Percentiles rank a stretch among this genome's conserved stretches.
These are phyloP conservation scores for Cichlasoma orientale DNA, from an alignment of 2,797 vertebrate species.

Conservation along the genomic window DNA sequence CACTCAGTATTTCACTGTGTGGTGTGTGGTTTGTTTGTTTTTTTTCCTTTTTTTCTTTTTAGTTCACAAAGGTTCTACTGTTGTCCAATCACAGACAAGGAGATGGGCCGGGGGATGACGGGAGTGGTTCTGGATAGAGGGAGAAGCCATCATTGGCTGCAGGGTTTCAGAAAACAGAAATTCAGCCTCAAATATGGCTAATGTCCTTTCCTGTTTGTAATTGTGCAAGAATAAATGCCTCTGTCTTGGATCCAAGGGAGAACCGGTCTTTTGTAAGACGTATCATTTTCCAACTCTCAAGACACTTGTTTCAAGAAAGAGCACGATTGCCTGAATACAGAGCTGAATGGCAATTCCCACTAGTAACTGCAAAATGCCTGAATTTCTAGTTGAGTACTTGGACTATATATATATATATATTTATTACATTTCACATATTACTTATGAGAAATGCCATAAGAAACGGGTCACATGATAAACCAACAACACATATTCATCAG, in stretches of 20 bases:
- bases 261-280: constrained; percentile 43
- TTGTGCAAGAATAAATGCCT: constrained; percentile 79
- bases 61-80: constrained; percentile 44
- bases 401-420: constrained; percentile 36
- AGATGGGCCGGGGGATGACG: constrained; percentile 40
- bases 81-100: constrained; percentile 51
- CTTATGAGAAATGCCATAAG: constrained; percentile 42
- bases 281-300: constrained; percentile 41
- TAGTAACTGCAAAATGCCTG: constrained; percentile 27
- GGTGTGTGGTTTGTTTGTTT: neutral
- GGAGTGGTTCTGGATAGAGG: constrained; percentile 50
- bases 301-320: constrained; percentile 36
- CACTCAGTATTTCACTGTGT: constrained; percentile 43
- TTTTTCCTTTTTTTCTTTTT: neutral
- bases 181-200: constrained; percentile 57
- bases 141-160: constrained; percentile 49
- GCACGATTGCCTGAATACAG: constrained; percentile 13
- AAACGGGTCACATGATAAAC: constrained; percentile 32
- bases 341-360: constrained; percentile 18
- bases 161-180: constrained; percentile 65
- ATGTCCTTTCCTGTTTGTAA: constrained; percentile 64
- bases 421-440: constrained; percentile 49
- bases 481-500: constrained; percentile 18
- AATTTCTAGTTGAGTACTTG: constrained; percentile 41
- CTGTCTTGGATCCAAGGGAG: constrained; percentile 72